Evolutionary conservation across 2,797 vertebrate species (phyloP).

Genomic region (Cryptoblepharus egeriae): DNA sequence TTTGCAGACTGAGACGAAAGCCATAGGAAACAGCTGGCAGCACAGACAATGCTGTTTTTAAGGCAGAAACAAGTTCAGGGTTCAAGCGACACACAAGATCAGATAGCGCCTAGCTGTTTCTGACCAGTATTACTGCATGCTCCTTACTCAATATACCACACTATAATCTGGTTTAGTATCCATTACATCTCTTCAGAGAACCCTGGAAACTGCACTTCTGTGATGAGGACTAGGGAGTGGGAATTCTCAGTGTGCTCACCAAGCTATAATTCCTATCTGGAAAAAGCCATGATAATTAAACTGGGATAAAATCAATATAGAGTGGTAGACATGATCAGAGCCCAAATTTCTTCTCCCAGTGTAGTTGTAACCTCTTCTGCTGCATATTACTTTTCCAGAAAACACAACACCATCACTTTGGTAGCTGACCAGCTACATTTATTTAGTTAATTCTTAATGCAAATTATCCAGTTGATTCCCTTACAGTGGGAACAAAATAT

Average conservation of each 20-base stretch:
- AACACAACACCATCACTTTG: background rate
- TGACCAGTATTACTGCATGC: background rate
- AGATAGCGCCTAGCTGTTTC: background rate
- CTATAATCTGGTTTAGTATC: background rate
- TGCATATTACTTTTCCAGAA: background rate
- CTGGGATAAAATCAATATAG: constrained; percentile 5
- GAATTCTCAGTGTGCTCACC: background rate
- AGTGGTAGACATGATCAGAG: background rate
- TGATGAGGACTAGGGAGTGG: background rate
- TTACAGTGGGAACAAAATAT: background rate
- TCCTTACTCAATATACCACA: background rate
- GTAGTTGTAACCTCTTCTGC: background rate
- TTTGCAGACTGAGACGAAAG: background rate
- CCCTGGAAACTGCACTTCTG: background rate
- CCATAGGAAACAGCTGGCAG: background rate
- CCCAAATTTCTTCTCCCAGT: background rate
- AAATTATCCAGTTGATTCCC: background rate
- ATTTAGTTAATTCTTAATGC: background rate
- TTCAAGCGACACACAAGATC: background rate
- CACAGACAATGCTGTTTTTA: background rate
- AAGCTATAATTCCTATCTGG: background rate
- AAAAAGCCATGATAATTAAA: constrained; percentile 1
- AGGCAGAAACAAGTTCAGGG: background rate
- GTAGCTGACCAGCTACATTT: background rate
- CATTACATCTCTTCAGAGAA: constrained; percentile 3